Conservation (phyloP, 2,113 vertebrate species). For the Cephalopterus ornatus region DNA sequence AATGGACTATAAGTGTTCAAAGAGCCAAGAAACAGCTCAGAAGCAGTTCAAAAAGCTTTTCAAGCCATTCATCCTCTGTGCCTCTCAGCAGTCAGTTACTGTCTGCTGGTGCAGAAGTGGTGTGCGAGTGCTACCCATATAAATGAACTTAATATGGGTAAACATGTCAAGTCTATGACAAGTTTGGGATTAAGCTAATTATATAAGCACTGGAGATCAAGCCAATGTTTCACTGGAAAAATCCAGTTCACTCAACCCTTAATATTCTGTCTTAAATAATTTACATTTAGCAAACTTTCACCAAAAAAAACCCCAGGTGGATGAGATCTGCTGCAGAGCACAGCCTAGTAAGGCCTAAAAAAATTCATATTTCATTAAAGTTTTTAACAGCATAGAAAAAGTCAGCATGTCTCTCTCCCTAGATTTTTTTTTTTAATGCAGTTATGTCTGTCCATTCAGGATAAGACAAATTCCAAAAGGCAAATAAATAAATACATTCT, state of each 20-base stretch:
- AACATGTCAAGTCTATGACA: slow-evolving; percentile 1
- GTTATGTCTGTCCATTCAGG: not conserved
- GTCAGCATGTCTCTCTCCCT: not conserved
- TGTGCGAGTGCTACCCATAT: not conserved
- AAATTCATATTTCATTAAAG: not conserved
- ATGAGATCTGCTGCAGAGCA: not conserved
- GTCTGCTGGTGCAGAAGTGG: not conserved
- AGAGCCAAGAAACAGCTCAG: not conserved
- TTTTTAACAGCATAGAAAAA: not conserved
- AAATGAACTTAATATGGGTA: not conserved
- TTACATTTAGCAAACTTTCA: not conserved
- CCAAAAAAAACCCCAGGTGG: not conserved
- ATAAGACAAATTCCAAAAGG: not conserved
- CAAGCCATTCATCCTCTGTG: not conserved
- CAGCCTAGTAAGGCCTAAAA: not conserved
- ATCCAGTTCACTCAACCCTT: not conserved
- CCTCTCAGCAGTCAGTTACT: not conserved
- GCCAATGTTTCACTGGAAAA: not conserved
- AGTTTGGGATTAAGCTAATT: not conserved
- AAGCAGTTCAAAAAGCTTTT: not conserved
- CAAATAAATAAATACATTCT: not conserved
- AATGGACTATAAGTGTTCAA: not conserved
- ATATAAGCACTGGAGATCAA: not conserved
- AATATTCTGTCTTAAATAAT: not conserved
- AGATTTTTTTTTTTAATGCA: not conserved